Evolutionary conservation across 1,140 invertebrate species (phyloP), one percentile per base, ranked within the genome.

Genomic region (Dolichoris vasculosae): DNA sequence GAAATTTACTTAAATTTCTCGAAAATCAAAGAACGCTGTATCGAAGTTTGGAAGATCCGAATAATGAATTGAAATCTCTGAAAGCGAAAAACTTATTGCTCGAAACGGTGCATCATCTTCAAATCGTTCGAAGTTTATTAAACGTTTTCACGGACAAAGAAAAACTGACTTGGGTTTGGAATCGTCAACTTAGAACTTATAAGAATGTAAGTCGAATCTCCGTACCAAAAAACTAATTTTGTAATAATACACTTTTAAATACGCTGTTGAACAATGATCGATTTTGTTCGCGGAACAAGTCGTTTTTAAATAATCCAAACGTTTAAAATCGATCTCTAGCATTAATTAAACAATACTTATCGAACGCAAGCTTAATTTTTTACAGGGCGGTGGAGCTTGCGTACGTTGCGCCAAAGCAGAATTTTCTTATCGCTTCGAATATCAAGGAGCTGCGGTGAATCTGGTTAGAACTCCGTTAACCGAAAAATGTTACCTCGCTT

Each of bases 401-500:
- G 93, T 96, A 26, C 95, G 94, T 91, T 97, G 96, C 96, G 98
- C 97, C 6, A 96, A 98, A 91, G 97, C 98, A 6, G 95, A 98
- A 93, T 98, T 99, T 94, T 94, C 96, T 51, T 99, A 99, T 91
- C 97, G 98, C 13, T 99, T 98, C 93, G 99, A 99, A 92, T 99
- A 99, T 93, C 97, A 99, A 90, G 99, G 99, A 32, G 92, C 94
- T 0, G 97, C 98, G 93, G 95, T 96, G 64, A 95, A 96, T 69
- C 94, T 99, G 81, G 98, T 99, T 0, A 96, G 98, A 89, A 99
- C 98, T 0, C 96, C 97, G 32, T 94, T 99, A 30, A 99, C 98
- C 4, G 98, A 99, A 91, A 97, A 98, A 90, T 99, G 98, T 91
- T 99, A 98, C 93, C 94, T 99, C 32, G 98, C 98, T 38, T 93